Base-by-base conservation (phyloP, 2,888 invertebrate species). In the Patella pellucida region DNA sequence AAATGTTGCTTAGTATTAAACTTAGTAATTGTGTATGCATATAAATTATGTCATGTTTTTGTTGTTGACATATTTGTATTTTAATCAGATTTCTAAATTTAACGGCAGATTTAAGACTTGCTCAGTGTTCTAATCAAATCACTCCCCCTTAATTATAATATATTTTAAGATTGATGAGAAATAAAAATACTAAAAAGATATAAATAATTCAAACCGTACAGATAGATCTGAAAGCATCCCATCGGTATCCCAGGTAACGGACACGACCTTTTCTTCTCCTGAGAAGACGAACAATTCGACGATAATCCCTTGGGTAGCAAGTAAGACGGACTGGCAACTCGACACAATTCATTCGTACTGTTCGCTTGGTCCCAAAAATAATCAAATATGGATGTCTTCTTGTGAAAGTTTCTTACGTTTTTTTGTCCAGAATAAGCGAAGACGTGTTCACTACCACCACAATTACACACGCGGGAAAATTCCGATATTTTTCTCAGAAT, bases 281-380 rank as follows among this genome's bases (percentile, higher is more conserved):
- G 23, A 11, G 62, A 23, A 9, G 19, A 19, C 23, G 62, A 62
- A 23, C 15, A 15, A 23, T 62, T 62, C 3, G 62, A 62, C 19
- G 62, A 62, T 23, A 23, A 23, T 23, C 62, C 23, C 19, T 19
- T 23, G 62, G 62, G 62, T 62, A 62, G 7, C 23, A 62, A 1
- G 23, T 62, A n/a, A n/a, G n/a, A 62, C 23, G 62, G 62, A 23
- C 62, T 62, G 62, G 62, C 19, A 12, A 62, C 62, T 11, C 23
- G 4, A 23, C 62, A 62, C 23, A 62, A 23, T 62, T 62, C 62
- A 11, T 62, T 19, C 19, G 19, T 23, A 9, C 23, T 62, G 62
- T 74, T 69, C 14, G 74, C 74, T 62, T 74, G 52, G 16, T 74
- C 74, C 74, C 74, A 74, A 70, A 74, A 74, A 71, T 74, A 74